A percentile compares a stretch with the other conserved stretches of the same genome.
These are phyloP conservation scores for Sinelater perroti DNA, from an alignment of 2,888 invertebrate genomes.

Conservation along the genomic window DNA sequence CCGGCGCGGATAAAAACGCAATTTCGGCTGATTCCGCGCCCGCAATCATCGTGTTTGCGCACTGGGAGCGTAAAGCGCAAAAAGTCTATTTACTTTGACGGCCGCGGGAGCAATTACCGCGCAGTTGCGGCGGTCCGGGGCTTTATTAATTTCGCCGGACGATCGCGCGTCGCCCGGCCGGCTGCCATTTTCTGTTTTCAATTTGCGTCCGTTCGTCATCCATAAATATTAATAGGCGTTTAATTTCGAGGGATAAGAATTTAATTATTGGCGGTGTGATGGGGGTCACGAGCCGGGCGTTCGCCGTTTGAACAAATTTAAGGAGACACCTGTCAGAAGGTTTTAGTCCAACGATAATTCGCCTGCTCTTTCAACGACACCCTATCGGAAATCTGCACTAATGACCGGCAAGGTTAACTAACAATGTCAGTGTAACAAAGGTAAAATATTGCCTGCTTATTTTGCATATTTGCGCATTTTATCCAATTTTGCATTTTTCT, in stretches of 20 bases:
- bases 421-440: too few relatives aligned
- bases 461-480: background rate
- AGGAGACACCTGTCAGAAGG: conserved; percentile 9
- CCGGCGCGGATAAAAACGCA: conserved; percentile 5
- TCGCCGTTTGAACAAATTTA: conserved; percentile 7
- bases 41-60: conserved; percentile 14
- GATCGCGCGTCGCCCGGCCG: background rate
- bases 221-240: conserved; percentile 20
- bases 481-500: too few relatives aligned
- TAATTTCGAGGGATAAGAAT: conserved; percentile 13
- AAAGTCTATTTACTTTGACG: conserved; percentile 6
- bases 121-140: conserved; percentile 3
- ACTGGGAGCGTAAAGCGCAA: conserved; percentile 7
- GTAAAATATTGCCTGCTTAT: too few relatives aligned
- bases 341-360: conserved; percentile 1
- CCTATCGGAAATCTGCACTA: background rate
- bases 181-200: background rate
- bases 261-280: conserved; percentile 3
- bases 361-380: background rate
- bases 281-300: conserved; percentile 4
- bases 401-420: background rate
- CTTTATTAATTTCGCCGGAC: conserved; percentile 16
- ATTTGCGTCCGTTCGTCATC: background rate
- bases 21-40: conserved; percentile 6
- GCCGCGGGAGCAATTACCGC: conserved; percentile 6